Evolutionary conservation across 2,113 vertebrate genomes (phyloP).

Genomic region (Myotis davidii): DNA sequence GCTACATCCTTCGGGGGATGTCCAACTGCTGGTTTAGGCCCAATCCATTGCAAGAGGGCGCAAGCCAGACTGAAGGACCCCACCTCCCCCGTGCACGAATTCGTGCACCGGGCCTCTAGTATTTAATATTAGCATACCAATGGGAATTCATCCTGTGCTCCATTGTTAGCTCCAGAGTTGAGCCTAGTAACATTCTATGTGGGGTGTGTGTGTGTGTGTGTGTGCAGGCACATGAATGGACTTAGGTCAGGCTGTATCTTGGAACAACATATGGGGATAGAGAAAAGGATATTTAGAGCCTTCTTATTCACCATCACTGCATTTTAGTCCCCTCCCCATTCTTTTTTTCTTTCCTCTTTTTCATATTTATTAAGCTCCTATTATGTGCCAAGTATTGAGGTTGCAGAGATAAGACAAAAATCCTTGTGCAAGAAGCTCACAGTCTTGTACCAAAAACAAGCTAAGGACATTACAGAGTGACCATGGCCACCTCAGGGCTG

Average conservation of each 20-base stretch:
- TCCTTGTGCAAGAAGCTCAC: not conserved
- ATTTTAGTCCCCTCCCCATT: not conserved
- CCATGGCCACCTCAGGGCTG: not conserved
- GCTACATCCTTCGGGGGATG: no score
- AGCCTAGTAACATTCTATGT: not conserved
- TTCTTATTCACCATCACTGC: not conserved
- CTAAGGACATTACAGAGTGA: not conserved
- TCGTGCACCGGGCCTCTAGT: no score
- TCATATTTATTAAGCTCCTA: not conserved
- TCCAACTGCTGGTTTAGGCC: no score
- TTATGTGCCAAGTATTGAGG: not conserved
- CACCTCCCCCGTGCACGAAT: no score
- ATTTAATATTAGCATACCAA: not conserved
- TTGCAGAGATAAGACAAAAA: not conserved
- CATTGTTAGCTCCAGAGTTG: not conserved
- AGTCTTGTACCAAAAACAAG: not conserved
- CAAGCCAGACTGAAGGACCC: no score
- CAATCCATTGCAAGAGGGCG: no score
- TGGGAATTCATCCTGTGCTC: not conserved
- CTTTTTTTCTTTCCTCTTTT: not conserved
- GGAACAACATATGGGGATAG: not conserved
- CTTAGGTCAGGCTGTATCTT: not conserved
- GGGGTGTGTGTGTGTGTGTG: not conserved
- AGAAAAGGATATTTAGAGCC: not conserved
- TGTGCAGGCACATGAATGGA: fast-evolving